These are phyloP conservation scores for Danio kyathit DNA, from an alignment of 2,797 vertebrate genomes.

Conservation along the genomic window DNA sequence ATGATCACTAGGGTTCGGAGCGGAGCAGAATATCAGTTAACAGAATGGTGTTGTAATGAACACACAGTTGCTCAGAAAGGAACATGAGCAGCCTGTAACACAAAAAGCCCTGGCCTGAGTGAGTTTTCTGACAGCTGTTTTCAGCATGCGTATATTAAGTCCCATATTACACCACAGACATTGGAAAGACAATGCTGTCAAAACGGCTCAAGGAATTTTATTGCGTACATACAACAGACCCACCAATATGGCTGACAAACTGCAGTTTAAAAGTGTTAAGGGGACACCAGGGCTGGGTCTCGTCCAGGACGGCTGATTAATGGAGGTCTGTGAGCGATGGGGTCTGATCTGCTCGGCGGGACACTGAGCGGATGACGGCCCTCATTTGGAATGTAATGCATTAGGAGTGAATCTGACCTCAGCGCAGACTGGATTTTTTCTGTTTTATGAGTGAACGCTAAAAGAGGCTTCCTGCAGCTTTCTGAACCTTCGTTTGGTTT, in stretches of 20 bases:
- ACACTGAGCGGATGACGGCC: conserved; percentile 35
- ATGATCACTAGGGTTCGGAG: conserved; percentile 2
- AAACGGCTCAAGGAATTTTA: conserved; percentile 39
- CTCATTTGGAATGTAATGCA: conserved; percentile 18
- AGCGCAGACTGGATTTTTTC: conserved; percentile 5
- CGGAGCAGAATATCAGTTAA: conserved; percentile 28
- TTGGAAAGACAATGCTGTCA: conserved; percentile 43
- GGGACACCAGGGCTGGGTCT: not conserved
- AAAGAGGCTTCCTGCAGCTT: conserved; percentile 9
- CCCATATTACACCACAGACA: conserved; percentile 31
- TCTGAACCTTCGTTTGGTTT: conserved; percentile 17
- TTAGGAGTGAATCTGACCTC: conserved; percentile 26
- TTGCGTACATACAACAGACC: conserved; percentile 24
- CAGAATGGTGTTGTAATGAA: conserved; percentile 39
- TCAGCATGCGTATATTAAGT: conserved; percentile 29
- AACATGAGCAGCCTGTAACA: conserved; percentile 26
- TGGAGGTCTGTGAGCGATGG: conserved; percentile 53
- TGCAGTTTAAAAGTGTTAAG: conserved; percentile 26
- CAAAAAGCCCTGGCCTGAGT: conserved; percentile 9
- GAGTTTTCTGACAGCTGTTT: conserved; percentile 32
- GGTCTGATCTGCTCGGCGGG: conserved; percentile 37
- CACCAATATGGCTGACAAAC: conserved; percentile 47
- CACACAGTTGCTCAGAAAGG: conserved; percentile 11
- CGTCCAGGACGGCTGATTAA: conserved; percentile 50
- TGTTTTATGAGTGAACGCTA: conserved; percentile 7